Evolutionary conservation across 2,888 invertebrate species (phyloP).

Genomic region (Podabrus alpinus): DNA sequence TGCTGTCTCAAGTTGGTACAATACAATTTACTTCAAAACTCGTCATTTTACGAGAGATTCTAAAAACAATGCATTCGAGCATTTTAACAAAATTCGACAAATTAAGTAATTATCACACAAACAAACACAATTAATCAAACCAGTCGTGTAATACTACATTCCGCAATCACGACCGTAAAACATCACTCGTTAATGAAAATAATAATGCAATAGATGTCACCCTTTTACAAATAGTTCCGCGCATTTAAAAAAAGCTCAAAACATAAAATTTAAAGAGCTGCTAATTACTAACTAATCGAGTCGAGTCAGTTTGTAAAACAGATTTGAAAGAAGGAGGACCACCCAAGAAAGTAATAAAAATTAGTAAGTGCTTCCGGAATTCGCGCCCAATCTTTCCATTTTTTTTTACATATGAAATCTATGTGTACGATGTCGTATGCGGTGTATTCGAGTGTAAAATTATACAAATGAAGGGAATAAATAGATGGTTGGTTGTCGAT

Average conservation of each 20-base stretch:
- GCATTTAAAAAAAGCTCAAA: neutral
- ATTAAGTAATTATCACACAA: slow-evolving; percentile 53
- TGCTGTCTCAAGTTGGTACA: neutral
- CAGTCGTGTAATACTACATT: slow-evolving; percentile 53
- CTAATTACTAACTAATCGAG: neutral
- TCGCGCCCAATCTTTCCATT: neutral
- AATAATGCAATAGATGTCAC: slow-evolving; percentile 49
- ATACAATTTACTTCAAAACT: neutral
- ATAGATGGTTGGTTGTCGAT: neutral
- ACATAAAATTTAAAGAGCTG: neutral
- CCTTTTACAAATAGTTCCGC: slow-evolving; percentile 38
- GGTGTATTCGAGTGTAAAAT: neutral
- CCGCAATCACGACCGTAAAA: slow-evolving; percentile 51
- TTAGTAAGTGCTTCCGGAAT: neutral
- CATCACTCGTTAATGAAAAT: slow-evolving; percentile 54
- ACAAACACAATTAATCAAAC: slow-evolving; percentile 56
- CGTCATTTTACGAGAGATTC: neutral
- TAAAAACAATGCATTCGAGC: neutral
- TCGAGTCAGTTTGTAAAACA: neutral
- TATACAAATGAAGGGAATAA: neutral
- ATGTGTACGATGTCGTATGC: neutral
- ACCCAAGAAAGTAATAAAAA: neutral
- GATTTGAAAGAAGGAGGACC: neutral
- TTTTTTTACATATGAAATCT: neutral
- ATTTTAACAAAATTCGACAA: slow-evolving; percentile 38